Evolutionary conservation across 2,797 vertebrate genomes (phyloP), one percentile per base, ranked within the genome.

Genomic region (Onychomys torridus): DNA sequence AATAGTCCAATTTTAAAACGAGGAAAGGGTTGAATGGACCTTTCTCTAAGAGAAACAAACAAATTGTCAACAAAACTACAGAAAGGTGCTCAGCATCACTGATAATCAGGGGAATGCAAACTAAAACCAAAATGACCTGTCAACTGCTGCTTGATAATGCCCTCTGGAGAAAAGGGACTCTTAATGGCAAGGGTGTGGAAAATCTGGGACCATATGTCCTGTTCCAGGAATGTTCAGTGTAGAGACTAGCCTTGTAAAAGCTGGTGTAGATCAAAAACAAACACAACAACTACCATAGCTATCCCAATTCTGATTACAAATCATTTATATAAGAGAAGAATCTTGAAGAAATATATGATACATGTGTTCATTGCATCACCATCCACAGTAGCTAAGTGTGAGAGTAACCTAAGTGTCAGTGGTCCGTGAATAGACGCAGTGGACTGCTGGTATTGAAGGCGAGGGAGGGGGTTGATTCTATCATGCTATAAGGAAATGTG

Each of bases 1-100:
- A 61, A 61, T 14, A 40, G 59, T 2, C 37, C 1, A 27, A 23
- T 89, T 94, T 89, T 76, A 55, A 82, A 89, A 92, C 40, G 77
- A 46, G 5, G 17, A 82, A 57, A 91, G n/a, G 55, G 75, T 65
- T 83, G 63, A 93, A 49, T 23, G 61, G 83, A 89, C 23, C 27
- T 89, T 94, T 95, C 49, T 89, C 23, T 65, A 93, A 78, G 86
- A 63, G 90, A 93, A 78, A 79, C 37, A 93, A 78, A 79, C 37
- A 73, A 89, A 71, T 75, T 16, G 12, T 61, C 49, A 93, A 32
- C 69, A 43, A 83, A 63, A 5, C 25, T 73, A 49, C 69, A 49
- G 71, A 65, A 89, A 91, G 37, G 49, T 93, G 43, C 23, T 75
- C 4, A 49, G 1, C 21, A 46, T 89, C 34, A 7, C 40, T 78